Evolutionary conservation across 2,888 invertebrate species (phyloP).

Genomic region (Brassicogethes aeneus): DNA sequence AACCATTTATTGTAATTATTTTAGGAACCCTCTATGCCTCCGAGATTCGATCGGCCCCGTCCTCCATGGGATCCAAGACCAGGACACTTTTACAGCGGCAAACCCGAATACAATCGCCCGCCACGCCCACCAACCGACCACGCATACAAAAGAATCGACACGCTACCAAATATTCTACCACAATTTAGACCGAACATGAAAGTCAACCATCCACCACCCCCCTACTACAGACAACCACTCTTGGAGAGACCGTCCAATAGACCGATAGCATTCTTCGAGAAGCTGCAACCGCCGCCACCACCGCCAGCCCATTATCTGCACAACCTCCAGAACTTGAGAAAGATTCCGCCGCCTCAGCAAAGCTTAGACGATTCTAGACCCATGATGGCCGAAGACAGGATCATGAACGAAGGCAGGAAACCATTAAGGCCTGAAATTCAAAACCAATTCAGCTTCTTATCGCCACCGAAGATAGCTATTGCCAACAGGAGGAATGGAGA

Average conservation of each 20-base stretch:
- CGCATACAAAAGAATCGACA: constrained; percentile 38
- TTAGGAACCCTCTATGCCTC: constrained; percentile 11
- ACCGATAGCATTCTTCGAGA: constrained; percentile 39
- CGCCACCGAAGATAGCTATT: constrained; percentile 41
- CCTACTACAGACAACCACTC: constrained; percentile 34
- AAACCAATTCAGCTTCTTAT: constrained; percentile 31
- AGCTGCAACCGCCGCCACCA: constrained; percentile 37
- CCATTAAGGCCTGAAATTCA: constrained; percentile 13
- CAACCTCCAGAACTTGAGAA: constrained; percentile 41
- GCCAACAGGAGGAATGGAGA: constrained; percentile 38
- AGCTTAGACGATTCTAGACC: constrained; percentile 14
- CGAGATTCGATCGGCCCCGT: constrained; percentile 31
- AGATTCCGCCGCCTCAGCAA: constrained; percentile 39
- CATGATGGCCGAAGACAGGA: constrained; percentile 25
- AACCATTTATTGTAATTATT: too few relatives aligned
- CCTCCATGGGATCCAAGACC: constrained; percentile 44
- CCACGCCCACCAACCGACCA: constrained; percentile 33
- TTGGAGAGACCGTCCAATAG: constrained; percentile 39
- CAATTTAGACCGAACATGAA: constrained; percentile 63
- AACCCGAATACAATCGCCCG: constrained; percentile 38
- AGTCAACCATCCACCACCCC: constrained; percentile 26
- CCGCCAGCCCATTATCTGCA: constrained; percentile 35
- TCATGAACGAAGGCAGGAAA: constrained; percentile 23
- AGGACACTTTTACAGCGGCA: constrained; percentile 39
- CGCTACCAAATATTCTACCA: constrained; percentile 58